These are phyloP conservation scores for Lamprotornis superbus DNA, from an alignment of 2,113 vertebrate genomes.

Conservation along the genomic window DNA sequence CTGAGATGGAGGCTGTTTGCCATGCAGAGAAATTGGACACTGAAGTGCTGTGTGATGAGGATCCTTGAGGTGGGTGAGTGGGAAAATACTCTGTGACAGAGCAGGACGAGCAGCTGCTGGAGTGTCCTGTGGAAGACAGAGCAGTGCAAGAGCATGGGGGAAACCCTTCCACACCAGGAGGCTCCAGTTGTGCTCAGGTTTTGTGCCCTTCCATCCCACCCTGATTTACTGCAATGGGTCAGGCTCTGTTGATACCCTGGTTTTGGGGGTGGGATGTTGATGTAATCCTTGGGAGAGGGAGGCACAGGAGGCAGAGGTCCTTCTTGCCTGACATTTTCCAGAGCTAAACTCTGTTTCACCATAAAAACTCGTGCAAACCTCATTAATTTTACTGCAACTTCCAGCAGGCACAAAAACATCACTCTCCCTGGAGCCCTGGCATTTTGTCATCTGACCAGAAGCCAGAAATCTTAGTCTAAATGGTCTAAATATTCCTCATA, in stretches of 20 bases:
- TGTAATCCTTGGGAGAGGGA: not conserved
- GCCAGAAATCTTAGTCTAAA: not conserved
- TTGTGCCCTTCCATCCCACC: not conserved
- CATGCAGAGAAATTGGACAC: constrained; percentile 3
- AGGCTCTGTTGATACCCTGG: not conserved
- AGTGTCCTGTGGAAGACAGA: not conserved
- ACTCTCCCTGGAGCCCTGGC: not conserved
- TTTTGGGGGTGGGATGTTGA: not conserved
- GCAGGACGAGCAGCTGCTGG: not conserved
- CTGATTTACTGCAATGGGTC: not conserved
- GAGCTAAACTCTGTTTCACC: not conserved
- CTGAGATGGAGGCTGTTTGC: constrained; percentile 32
- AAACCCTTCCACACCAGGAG: not conserved
- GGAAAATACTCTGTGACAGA: not conserved
- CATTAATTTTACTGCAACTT: not conserved
- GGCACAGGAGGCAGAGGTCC: not conserved
- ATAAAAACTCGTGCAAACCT: not conserved
- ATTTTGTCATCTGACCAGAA: not conserved
- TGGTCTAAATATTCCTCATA: not conserved
- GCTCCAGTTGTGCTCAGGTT: not conserved
- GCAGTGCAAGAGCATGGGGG: not conserved
- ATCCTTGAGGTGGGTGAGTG: not conserved
- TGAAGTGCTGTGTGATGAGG: not conserved
- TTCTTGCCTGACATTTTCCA: not conserved
- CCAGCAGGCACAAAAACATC: not conserved